Conservation (phyloP, 2,113 vertebrate genomes). For the Prunella himalayana region DNA sequence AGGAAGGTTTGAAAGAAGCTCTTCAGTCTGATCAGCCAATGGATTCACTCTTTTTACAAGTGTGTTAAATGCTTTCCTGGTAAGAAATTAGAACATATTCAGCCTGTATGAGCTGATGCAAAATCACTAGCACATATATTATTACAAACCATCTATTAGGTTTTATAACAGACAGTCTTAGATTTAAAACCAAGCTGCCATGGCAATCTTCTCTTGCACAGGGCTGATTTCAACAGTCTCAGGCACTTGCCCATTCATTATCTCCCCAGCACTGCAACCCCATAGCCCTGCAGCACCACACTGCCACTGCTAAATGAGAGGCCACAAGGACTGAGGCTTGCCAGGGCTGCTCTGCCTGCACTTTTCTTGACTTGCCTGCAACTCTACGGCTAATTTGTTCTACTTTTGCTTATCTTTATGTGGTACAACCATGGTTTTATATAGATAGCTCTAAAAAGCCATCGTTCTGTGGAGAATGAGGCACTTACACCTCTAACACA, state of each 20-base stretch:
- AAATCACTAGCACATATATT: neutral
- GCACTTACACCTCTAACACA: neutral
- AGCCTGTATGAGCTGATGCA: neutral
- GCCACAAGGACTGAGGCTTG: neutral
- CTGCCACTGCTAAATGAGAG: neutral
- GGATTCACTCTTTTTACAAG: neutral
- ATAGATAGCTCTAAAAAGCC: neutral
- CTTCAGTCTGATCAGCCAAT: neutral
- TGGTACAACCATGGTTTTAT: neutral
- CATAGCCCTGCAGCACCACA: rapidly evolving
- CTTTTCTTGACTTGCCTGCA: neutral
- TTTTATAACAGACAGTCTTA: neutral
- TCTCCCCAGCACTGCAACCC: neutral
- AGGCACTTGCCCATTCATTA: neutral
- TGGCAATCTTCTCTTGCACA: neutral
- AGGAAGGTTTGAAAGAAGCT: neutral
- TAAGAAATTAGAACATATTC: neutral
- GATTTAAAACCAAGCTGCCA: neutral
- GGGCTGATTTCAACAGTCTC: neutral
- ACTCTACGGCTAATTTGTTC: neutral
- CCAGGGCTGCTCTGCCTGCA: neutral
- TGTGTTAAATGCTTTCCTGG: neutral
- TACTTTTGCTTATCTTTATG: neutral
- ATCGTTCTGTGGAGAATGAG: neutral
- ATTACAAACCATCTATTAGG: neutral